These are phyloP conservation scores for Pycnonotus jocosus DNA, from an alignment of 2,113 vertebrate species.

Conservation along the genomic window DNA sequence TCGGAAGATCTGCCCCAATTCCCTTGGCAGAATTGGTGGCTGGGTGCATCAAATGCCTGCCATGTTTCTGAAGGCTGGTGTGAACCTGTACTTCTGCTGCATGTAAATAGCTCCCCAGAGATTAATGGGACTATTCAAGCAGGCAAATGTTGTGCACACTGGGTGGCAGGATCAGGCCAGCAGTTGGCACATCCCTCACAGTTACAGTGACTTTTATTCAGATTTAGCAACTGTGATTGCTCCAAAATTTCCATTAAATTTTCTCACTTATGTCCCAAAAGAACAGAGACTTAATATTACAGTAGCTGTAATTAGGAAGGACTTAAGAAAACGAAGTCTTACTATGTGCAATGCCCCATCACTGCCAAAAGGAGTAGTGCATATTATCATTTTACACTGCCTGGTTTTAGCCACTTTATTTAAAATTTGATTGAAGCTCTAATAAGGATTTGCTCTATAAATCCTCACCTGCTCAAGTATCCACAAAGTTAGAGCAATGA, in stretches of 20 bases:
- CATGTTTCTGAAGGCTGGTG: background rate
- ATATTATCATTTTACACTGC: background rate
- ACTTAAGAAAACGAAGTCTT: background rate
- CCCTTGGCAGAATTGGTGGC: background rate
- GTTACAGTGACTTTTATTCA: background rate
- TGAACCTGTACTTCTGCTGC: background rate
- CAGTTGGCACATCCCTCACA: background rate
- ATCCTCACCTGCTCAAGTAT: background rate
- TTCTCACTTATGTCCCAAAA: background rate
- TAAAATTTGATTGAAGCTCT: conserved; percentile 16
- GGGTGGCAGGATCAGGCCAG: conserved; percentile 37
- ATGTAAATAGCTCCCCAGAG: background rate
- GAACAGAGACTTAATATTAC: background rate
- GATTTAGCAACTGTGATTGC: background rate
- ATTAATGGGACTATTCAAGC: background rate
- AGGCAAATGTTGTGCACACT: background rate
- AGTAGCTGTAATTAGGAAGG: background rate
- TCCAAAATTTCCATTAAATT: background rate
- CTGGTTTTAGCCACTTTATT: background rate
- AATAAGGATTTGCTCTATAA: background rate
- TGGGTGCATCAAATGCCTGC: background rate
- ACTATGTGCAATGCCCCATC: background rate
- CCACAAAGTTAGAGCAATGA: background rate
- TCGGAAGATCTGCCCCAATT: background rate
- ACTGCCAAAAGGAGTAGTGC: background rate